Evolutionary conservation across 2,797 vertebrate species (phyloP), one percentile per base, ranked within the genome.

Genomic region (Cyclopterus lumpus): DNA sequence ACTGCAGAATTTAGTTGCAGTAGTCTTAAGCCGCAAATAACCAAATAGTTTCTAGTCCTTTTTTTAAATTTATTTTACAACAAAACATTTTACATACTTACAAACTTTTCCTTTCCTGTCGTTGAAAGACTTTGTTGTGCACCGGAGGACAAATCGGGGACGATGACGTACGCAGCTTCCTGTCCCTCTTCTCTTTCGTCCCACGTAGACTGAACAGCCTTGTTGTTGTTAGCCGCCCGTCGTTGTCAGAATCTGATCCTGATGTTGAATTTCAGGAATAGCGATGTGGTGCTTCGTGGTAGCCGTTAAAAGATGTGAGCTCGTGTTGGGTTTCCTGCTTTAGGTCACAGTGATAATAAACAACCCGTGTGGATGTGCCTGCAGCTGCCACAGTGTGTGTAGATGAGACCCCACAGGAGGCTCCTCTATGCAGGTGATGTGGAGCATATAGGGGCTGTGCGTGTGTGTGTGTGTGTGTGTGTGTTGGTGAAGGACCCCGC

Each of bases 61-160:
- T 40, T 3, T 42, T 53, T n/a, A n/a, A n/a, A 38, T 6, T 53
- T 0, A 66, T 34, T 8, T 34, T 71, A 69, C 54, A 59, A 20
- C 34, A 65, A 22, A 71, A 62, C 58, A 51, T 58, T 18, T 51
- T 8, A 6, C 34, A 63, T 28, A 9, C 32, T 59, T 30, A 63
- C 10, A 36, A 70, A 75, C n/a, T 40, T 73, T 73, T 54, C 16
- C 22, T 63, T 77, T 77, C n/a, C 62, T 82, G 46, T 62, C 40
- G 34, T 30, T 44, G 81, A 87, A 94, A 90, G 92, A 86, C 90
- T 61, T 86, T 95, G 88, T 85, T 94, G 73, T 95, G 91, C 93
- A 93, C 88, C 79, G 93, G 93, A 93, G 89, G 92, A 90, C 92
- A 93, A 88, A 81, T 94, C 86, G 61, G 77, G 68, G 89, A 92